A percentile compares a stretch with the other conserved stretches of the same genome.
Evolutionary conservation across 2,888 invertebrate species (phyloP).

Genomic region (Lamproptera curius): DNA sequence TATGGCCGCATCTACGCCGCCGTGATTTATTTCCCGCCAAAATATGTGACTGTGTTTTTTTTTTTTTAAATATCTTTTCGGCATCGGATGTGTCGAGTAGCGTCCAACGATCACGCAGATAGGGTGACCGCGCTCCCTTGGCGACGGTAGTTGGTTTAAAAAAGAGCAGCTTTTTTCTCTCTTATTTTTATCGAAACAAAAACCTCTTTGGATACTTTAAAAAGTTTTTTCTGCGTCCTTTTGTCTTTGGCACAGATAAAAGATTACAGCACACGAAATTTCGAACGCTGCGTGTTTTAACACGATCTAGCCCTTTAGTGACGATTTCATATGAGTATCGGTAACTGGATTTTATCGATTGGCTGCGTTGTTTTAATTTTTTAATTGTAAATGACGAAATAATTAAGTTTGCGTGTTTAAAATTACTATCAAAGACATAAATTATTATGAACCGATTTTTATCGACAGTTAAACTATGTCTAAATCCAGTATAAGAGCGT

Average conservation of each 20-base stretch:
- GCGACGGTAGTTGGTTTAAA: conserved; percentile 69
- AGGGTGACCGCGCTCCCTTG: conserved; percentile 63
- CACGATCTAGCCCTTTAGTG: too few relatives aligned
- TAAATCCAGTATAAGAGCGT: too few relatives aligned
- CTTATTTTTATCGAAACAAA: conserved; percentile 53
- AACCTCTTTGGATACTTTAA: conserved; percentile 48
- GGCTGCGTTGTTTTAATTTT: too few relatives aligned
- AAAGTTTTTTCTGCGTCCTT: conserved; percentile 30
- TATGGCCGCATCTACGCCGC: conserved; percentile 62
- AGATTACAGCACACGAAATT: conserved; percentile 48
- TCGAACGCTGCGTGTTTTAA: conserved; percentile 22
- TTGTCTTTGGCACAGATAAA: conserved; percentile 50
- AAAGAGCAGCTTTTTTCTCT: conserved; percentile 39
- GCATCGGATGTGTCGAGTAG: conserved; percentile 71
- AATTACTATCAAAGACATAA: too few relatives aligned
- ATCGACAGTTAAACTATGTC: too few relatives aligned
- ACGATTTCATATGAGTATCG: too few relatives aligned
- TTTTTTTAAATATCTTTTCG: conserved; percentile 40
- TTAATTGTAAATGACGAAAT: too few relatives aligned
- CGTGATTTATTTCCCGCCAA: conserved; percentile 77
- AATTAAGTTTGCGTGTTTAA: too few relatives aligned
- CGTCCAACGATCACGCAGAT: conserved; percentile 70
- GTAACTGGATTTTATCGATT: too few relatives aligned
- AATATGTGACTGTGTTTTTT: conserved; percentile 62
- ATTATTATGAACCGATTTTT: too few relatives aligned